Evolutionary conservation across 2,888 invertebrate genomes (phyloP).

Genomic region (Dascillus cervinus): DNA sequence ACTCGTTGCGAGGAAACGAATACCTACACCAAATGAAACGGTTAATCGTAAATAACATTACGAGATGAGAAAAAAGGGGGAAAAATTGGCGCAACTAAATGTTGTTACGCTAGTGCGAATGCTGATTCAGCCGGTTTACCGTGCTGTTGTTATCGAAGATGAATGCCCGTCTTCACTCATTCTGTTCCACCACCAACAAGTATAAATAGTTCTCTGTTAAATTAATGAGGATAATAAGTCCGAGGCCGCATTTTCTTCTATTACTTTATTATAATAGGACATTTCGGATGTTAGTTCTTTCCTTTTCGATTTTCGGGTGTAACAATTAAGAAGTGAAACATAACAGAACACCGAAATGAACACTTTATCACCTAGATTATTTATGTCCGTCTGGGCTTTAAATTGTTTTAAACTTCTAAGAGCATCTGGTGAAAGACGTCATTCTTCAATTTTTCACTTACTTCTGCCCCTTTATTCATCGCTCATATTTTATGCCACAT

Average conservation of each 20-base stretch:
- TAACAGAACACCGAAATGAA: too few species aligned
- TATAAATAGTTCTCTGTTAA: constrained; percentile 25
- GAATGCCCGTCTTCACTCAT: constrained; percentile 27
- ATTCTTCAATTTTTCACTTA: constrained; percentile 30
- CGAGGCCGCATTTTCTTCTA: constrained; percentile 16
- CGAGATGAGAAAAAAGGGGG: constrained; percentile 5
- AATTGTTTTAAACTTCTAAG: constrained; percentile 28
- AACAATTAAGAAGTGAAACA: too few species aligned
- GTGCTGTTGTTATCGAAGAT: constrained; percentile 29
- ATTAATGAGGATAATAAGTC: constrained; percentile 25
- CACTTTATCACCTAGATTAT: constrained; percentile 20
- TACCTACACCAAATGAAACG: constrained; percentile 18
- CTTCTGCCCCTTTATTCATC: constrained; percentile 22
- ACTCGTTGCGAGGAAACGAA: constrained; percentile 4
- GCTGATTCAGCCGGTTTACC: constrained; percentile 26
- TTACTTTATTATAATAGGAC: constrained; percentile 21
- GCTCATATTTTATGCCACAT: constrained; percentile 24
- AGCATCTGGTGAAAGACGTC: constrained; percentile 25
- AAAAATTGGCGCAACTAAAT: constrained; percentile 6
- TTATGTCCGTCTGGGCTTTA: constrained; percentile 23
- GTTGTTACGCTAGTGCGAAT: constrained; percentile 13
- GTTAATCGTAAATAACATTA: constrained; percentile 21
- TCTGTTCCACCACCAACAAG: constrained; percentile 26
- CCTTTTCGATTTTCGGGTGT: too few species aligned
- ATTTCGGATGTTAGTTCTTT: too few species aligned